These are phyloP conservation scores for Brachyistius frenatus DNA, from an alignment of 2,113 vertebrate genomes.

Conservation along the genomic window DNA sequence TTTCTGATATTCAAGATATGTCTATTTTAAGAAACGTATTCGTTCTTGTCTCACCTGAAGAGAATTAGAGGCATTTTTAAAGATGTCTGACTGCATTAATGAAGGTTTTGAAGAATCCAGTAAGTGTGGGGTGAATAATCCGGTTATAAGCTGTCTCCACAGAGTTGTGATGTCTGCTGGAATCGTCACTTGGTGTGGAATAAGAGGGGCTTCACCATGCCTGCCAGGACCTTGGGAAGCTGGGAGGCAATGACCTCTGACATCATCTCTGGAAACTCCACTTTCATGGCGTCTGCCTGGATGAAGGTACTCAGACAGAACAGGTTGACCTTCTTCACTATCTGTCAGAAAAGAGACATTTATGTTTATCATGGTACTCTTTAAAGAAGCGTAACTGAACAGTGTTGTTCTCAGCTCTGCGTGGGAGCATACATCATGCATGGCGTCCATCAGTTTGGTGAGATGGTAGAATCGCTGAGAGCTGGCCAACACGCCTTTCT, in stretches of 20 bases:
- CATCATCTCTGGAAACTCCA: slow-evolving; percentile 99
- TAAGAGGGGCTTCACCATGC: slow-evolving; percentile 97
- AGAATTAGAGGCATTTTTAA: slow-evolving; percentile 22
- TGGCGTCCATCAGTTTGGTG: slow-evolving; percentile 94
- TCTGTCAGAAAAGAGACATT: slow-evolving; percentile 81
- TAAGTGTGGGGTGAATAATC: slow-evolving; percentile 31
- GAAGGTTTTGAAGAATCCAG: slow-evolving; percentile 41
- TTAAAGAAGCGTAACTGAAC: background rate
- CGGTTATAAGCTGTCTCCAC: slow-evolving; percentile 29
- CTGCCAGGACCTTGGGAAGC: slow-evolving; percentile 96
- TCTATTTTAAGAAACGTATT: slow-evolving; percentile 6
- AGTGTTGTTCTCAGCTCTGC: background rate
- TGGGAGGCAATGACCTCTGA: slow-evolving; percentile 97
- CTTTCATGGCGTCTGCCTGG: slow-evolving; percentile 94
- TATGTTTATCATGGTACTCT: background rate
- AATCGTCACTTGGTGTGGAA: slow-evolving; percentile 93
- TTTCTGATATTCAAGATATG: slow-evolving; percentile 13
- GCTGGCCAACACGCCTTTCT: slow-evolving; percentile 90
- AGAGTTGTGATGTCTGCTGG: slow-evolving; percentile 11
- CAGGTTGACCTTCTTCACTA: slow-evolving; percentile 96
- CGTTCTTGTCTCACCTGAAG: slow-evolving; percentile 9
- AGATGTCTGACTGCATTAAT: slow-evolving; percentile 12
- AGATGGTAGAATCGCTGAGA: slow-evolving; percentile 97
- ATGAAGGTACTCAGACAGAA: slow-evolving; percentile 98
- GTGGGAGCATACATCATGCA: slow-evolving; percentile 90